Evolutionary conservation across 30 jellyfish, hydroid and myxozoan species (phyloP), one percentile per base, ranked within the genome.

Genomic region (Catostylus mosaicus): DNA sequence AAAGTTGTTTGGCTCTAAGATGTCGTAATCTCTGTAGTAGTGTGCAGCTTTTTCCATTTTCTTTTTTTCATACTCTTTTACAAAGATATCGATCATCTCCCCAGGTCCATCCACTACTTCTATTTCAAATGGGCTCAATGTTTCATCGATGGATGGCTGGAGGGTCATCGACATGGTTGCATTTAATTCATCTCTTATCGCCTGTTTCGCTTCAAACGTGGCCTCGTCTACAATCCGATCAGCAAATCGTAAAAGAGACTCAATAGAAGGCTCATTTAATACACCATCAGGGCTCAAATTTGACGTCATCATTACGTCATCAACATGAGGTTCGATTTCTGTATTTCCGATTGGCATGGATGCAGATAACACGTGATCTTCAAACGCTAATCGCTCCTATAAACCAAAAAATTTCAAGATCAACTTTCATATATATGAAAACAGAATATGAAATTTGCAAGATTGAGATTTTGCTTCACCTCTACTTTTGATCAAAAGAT

Each of bases 211-310:
- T 18, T 56, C 76, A 8, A 4, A n/a, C 33, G 91, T 80, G 22
- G 91, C 91, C 91, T 80, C 91, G 30, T 80, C 16, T 50, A 80
- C 31, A 9, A 80, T 74, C 47, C 74, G 62, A 50, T 80, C 91
- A 35, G 83, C 91, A 66, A 66, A 80, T 7, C 38, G 84, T 32
- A 80, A 80, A n/a, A 80, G 84, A 66, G 91, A 80, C 84, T 80
- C 91, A n/a, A 37, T 34, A 0, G 91, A 66, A 23, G 77, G 68
- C 10, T 67, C 34, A 34, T 46, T 29, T 20, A 80, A 12, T 9
- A 26, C 80, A 30, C 67, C 32, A 10, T 80, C 65, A 30, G 20
- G 27, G 43, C 74, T 26, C 33, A 67, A 20, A 5, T 50, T 60
- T 68, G 72, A 3, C 62, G 38, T 2, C 20, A 48, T 4, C 20